Percentiles rank a stretch among this genome's conserved stretches.
Conservation (phyloP, 2,797 vertebrate species). For the Centropyge bicolor region DNA sequence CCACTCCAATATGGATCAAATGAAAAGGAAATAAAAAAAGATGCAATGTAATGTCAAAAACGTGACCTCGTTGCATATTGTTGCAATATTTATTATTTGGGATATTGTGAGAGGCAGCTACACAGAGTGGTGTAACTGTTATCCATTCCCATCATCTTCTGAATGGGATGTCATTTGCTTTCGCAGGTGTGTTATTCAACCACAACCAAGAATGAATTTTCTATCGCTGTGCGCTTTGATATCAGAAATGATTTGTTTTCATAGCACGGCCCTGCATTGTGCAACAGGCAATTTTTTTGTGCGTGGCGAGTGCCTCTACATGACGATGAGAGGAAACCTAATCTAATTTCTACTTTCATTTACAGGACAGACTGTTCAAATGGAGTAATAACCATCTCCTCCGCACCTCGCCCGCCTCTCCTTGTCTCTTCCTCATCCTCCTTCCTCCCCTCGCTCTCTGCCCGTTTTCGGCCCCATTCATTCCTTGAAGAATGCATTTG, state of each 20-base stretch:
- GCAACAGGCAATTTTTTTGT: slow-evolving; percentile 53
- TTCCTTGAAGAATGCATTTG: slow-evolving; percentile 67
- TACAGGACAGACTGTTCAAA: slow-evolving; percentile 73
- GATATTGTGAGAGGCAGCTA: slow-evolving; percentile 1
- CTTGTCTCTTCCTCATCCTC: slow-evolving; percentile 15
- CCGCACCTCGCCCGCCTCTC: slow-evolving; percentile 22
- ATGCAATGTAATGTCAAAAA: slow-evolving; percentile 39
- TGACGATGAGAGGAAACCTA: slow-evolving; percentile 63
- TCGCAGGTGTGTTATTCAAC: slow-evolving; percentile 47
- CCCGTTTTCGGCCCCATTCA: slow-evolving; percentile 58
- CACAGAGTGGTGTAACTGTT: background rate
- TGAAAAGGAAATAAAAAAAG: slow-evolving; percentile 50
- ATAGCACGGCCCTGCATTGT: slow-evolving; percentile 37
- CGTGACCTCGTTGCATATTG: slow-evolving; percentile 30
- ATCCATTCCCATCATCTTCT: slow-evolving; percentile 47
- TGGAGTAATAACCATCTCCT: slow-evolving; percentile 67
- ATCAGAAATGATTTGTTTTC: slow-evolving; percentile 58
- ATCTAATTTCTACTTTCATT: slow-evolving; percentile 80
- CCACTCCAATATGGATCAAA: slow-evolving; percentile 64
- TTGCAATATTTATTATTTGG: slow-evolving; percentile 38
- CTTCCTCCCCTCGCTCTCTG: slow-evolving; percentile 31
- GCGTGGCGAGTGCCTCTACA: slow-evolving; percentile 47
- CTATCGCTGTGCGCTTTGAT: slow-evolving; percentile 47
- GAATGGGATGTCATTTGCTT: slow-evolving; percentile 45
- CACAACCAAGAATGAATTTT: slow-evolving; percentile 27